These are phyloP conservation scores for Nicator chloris DNA, from an alignment of 2,113 vertebrate species.

Conservation along the genomic window DNA sequence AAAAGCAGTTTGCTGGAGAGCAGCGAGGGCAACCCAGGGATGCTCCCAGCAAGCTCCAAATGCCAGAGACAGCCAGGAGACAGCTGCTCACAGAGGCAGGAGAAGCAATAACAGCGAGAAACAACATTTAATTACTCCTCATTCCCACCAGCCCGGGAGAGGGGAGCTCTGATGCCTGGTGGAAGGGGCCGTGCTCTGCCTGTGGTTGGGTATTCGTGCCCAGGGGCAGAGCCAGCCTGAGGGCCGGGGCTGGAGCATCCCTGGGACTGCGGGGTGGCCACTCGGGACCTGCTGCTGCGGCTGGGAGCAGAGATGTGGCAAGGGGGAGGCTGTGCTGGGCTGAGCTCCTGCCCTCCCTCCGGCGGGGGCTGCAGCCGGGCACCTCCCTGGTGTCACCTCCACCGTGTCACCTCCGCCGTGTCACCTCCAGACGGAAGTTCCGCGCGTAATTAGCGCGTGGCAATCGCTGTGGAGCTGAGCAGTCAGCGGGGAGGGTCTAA, in stretches of 20 bases:
- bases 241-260: background rate
- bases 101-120: background rate
- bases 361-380: background rate
- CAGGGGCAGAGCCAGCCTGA: background rate
- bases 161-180: background rate
- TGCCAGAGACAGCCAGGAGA: background rate
- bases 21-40: background rate
- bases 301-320: background rate
- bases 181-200: background rate
- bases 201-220: background rate
- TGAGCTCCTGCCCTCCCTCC: background rate
- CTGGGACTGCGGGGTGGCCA: background rate
- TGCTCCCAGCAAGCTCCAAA: background rate
- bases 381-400: background rate
- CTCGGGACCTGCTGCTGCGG: background rate
- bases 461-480: slow-evolving; percentile 15
- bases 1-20: background rate
- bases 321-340: background rate
- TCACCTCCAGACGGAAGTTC: background rate
- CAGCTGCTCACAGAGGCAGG: background rate
- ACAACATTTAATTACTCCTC: background rate
- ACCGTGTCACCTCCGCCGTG: background rate
- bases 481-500: slow-evolving; percentile 5
- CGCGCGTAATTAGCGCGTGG: background rate
- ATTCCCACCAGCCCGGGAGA: background rate